Base-by-base conservation (phyloP, 2,888 invertebrate species). In the Phasia obesa region DNA sequence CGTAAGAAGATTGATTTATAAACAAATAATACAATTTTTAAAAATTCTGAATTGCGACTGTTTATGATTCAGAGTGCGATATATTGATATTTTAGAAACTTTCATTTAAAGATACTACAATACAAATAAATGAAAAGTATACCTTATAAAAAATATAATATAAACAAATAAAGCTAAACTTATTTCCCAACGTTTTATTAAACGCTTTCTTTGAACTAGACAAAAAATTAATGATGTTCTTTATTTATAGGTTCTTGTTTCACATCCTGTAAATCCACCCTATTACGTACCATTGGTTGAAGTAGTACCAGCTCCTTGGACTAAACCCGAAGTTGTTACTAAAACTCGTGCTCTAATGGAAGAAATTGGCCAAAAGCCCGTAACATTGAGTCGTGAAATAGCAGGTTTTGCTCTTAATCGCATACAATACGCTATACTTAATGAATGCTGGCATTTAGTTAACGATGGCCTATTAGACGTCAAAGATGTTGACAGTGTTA, bases 191-290 rank as follows among this genome's bases (percentile, higher is more conserved):
- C n/a, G n/a, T n/a, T n/a, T n/a, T n/a, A n/a, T n/a, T n/a, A n/a
- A n/a, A n/a, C n/a, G n/a, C n/a, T n/a, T n/a, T n/a, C n/a, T n/a
- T n/a, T n/a, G n/a, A n/a, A n/a, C n/a, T n/a, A n/a, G n/a, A n/a
- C n/a, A n/a, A n/a, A n/a, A n/a, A n/a, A n/a, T n/a, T n/a, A n/a
- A n/a, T n/a, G n/a, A n/a, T n/a, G n/a, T 19, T 57, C 31, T 53
- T 53, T 64, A 15, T 21, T 13, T 53, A 21, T n/a, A 91, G 91
- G 84, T 90, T 17, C 75, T 91, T 25, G 97, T 98, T 15, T 96
- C 97, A 0, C 98, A 99, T 92, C 99, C 98, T 91, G 97, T 98
- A 2, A 99, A 99, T 91, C 99, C 99, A 5, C 99, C 99, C 0
- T 98, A 98, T 91, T 98, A 97, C 90, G 97, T 98, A 25, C 98